Percentiles rank a stretch among this genome's conserved stretches.
Conservation (phyloP, 2,888 invertebrate genomes). For the Cryptosula pallasiana region DNA sequence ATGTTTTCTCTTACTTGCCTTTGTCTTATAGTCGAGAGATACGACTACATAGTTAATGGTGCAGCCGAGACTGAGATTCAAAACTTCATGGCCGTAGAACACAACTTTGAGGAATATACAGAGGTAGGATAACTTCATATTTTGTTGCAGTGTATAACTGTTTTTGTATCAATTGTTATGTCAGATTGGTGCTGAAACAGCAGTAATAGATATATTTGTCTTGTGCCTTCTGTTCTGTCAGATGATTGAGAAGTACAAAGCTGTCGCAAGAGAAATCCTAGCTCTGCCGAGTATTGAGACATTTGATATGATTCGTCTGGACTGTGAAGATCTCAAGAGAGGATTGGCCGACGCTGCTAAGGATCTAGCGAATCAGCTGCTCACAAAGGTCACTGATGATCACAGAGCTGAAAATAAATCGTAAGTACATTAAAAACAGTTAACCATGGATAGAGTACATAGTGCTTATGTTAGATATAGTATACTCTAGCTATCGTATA, state of each 20-base stretch:
- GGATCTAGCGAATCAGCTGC: constrained; percentile 45
- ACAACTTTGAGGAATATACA: constrained; percentile 52
- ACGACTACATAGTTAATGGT: constrained; percentile 52
- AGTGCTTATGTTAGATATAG: too few species aligned
- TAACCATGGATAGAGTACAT: background rate
- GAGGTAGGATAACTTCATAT: constrained; percentile 35
- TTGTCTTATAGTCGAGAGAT: constrained; percentile 46
- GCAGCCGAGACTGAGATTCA: constrained; percentile 45
- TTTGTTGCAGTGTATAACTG: background rate
- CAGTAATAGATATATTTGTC: too few species aligned
- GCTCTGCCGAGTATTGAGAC: constrained; percentile 50
- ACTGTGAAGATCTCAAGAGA: constrained; percentile 53
- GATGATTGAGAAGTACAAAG: constrained; percentile 50
- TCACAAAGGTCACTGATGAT: constrained; percentile 48
- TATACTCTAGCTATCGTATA: too few species aligned
- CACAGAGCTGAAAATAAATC: constrained; percentile 46
- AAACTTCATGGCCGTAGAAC: constrained; percentile 47
- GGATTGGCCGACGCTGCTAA: constrained; percentile 49
- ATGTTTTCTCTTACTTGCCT: too few species aligned
- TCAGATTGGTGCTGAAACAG: too few species aligned
- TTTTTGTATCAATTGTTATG: too few species aligned
- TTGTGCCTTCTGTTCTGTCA: constrained; percentile 32
- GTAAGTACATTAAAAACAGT: constrained; percentile 33
- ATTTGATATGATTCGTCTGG: constrained; percentile 52
- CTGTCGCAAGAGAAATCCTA: constrained; percentile 48